These are phyloP conservation scores for Hirtodrosophila histrioides DNA, from an alignment of 2,888 invertebrate species.

Conservation along the genomic window DNA sequence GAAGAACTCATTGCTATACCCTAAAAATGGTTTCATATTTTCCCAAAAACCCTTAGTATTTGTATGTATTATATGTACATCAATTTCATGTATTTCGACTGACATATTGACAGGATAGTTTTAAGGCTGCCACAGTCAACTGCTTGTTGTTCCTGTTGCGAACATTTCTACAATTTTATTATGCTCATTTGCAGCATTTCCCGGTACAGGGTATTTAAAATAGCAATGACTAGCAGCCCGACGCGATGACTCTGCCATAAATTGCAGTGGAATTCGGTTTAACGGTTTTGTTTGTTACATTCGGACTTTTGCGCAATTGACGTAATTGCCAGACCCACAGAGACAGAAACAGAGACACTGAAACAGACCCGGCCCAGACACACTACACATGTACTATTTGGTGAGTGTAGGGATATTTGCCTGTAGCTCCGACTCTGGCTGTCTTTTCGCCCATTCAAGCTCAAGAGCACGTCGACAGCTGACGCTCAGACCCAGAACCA, in stretches of 20 bases:
- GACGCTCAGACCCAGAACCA: constrained; percentile 23
- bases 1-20: no score
- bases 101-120: no score
- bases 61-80: no score
- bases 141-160: no score
- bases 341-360: no score
- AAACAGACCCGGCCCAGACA: constrained; percentile 62
- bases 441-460: constrained; percentile 67
- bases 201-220: constrained; percentile 26
- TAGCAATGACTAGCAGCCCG: constrained; percentile 8
- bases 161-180: no score
- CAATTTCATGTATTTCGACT: no score
- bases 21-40: no score
- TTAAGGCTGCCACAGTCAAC: no score
- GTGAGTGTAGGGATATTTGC: constrained; percentile 38
- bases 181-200: no score
- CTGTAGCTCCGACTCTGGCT: constrained; percentile 29
- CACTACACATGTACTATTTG: constrained; percentile 21
- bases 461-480: constrained; percentile 72
- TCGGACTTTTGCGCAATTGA: constrained; percentile 71
- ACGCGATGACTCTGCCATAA: constrained; percentile 53
- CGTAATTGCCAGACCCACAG: constrained; percentile 68
- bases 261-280: constrained; percentile 68
- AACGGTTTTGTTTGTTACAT: constrained; percentile 76
- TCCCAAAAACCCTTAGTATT: no score